A percentile compares a stretch with the other conserved stretches of the same genome.
Evolutionary conservation across 2,113 vertebrate species (phyloP).

Genomic region (Phalacrocorax pelagicus): DNA sequence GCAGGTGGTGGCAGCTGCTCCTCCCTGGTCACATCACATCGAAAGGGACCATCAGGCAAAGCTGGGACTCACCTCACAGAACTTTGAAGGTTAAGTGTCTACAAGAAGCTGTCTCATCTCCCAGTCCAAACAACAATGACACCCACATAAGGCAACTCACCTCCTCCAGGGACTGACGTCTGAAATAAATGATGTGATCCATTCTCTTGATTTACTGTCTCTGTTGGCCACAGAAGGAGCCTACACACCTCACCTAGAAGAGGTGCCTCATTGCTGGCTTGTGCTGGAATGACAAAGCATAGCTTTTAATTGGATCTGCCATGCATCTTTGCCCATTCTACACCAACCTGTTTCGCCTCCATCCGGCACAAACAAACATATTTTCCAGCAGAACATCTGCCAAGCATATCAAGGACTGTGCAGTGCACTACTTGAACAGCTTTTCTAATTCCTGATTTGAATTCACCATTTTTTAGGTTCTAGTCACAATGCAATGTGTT

Average conservation of each 20-base stretch:
- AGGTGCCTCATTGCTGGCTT: not conserved
- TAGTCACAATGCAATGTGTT: not conserved
- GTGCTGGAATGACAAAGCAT: not conserved
- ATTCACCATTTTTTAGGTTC: not conserved
- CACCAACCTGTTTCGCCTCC: not conserved
- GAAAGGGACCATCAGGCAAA: not conserved
- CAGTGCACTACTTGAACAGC: not conserved
- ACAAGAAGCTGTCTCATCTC: not conserved
- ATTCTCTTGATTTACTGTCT: not conserved
- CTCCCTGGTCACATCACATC: not conserved
- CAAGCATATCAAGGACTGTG: not conserved
- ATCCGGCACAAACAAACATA: not conserved
- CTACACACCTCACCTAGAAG: not conserved
- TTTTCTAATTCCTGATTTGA: not conserved
- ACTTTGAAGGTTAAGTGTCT: not conserved
- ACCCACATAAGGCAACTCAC: not conserved
- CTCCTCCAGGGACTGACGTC: not conserved
- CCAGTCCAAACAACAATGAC: not conserved
- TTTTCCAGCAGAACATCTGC: not conserved
- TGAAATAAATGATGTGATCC: not conserved
- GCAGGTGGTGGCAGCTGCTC: not conserved
- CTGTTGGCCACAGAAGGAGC: not conserved
- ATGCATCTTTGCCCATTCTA: not conserved
- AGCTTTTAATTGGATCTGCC: not conserved
- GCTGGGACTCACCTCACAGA: not conserved